Evolutionary conservation across 2,797 vertebrate genomes (phyloP).

Genomic region (Enteromius thamalakanensis): DNA sequence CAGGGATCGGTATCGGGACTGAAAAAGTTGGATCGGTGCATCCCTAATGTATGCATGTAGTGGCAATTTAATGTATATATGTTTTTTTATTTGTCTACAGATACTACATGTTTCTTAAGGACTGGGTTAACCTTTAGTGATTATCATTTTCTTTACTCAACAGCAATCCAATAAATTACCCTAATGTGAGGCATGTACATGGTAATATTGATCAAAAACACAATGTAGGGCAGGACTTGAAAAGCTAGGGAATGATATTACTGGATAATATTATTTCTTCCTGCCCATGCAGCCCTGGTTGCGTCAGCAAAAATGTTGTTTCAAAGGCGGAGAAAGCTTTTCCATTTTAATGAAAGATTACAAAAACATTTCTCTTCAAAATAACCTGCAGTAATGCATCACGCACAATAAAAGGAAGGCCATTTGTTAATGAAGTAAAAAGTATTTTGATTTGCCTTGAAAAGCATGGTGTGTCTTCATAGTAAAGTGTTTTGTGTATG

Average conservation of each 20-base stretch:
- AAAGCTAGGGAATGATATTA: constrained; percentile 14
- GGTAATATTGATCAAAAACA: background rate
- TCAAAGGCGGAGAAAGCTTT: constrained; percentile 17
- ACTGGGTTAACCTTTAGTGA: background rate
- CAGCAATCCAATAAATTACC: background rate
- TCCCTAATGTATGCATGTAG: background rate
- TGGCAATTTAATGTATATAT: too few relatives aligned
- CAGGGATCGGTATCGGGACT: too few relatives aligned
- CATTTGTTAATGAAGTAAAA: constrained; percentile 24
- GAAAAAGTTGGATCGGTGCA: too few relatives aligned
- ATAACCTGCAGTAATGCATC: constrained; percentile 13
- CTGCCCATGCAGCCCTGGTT: constrained; percentile 21
- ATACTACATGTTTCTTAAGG: too few relatives aligned
- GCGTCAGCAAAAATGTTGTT: constrained; percentile 35
- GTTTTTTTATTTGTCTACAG: background rate
- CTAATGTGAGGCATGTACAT: background rate
- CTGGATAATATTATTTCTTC: constrained; percentile 31
- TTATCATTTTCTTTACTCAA: background rate
- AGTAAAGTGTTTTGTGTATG: background rate
- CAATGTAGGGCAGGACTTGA: background rate
- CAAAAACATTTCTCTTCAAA: constrained; percentile 10
- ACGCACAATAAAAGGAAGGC: background rate
- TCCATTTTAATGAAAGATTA: constrained; percentile 47
- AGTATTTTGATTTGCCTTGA: background rate
- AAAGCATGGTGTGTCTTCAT: background rate